Evolutionary conservation across 2,797 vertebrate genomes (phyloP), one percentile per base, ranked within the genome.

Genomic region (Sebastes paucispinis): DNA sequence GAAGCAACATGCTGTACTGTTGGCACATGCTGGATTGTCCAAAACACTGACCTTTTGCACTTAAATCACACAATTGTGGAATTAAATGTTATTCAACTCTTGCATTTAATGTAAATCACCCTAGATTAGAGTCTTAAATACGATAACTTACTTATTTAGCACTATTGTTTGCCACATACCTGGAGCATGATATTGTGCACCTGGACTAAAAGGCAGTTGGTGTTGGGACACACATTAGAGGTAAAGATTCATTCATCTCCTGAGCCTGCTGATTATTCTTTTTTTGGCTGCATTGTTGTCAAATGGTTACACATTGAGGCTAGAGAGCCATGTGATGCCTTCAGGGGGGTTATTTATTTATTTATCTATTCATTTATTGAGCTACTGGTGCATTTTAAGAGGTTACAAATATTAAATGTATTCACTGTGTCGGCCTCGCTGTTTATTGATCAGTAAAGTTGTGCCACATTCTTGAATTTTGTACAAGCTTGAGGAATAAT

Each of bases 391-490:
- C 78, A 88, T 90, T 88, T 88, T 81, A 77, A 90, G 57, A 86
- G 81, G 83, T 84, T 88, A 54, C 50, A 82, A 69, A 75, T 39
- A 71, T 75, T 55, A 34, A 81, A 87, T 86, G 2, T 76, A 80
- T 87, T 84, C 62, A 81, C 66, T 71, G 47, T 82, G 72, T 77
- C 79, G 65, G 73, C 80, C 82, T 81, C 52, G 87, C 78, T 70
- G 34, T 71, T 80, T 85, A 91, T 85, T 81, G 89, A 92, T 86
- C 79, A 75, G 65, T 64, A 36, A 83, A 77, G 84, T 64, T 89
- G 36, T 63, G 69, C 80, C 74, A 81, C 79, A 77, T 77, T 7
- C 57, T 83, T 71, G 39, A 36, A 68, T 83, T 83, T 70, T 60
- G 31, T 64, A 31, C 9, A 70, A 79, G 73, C 27, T 66, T 74